phyloP scores from a whole-genome alignment of 2,113 vertebrate species.

The Python bivittatus region DNA sequence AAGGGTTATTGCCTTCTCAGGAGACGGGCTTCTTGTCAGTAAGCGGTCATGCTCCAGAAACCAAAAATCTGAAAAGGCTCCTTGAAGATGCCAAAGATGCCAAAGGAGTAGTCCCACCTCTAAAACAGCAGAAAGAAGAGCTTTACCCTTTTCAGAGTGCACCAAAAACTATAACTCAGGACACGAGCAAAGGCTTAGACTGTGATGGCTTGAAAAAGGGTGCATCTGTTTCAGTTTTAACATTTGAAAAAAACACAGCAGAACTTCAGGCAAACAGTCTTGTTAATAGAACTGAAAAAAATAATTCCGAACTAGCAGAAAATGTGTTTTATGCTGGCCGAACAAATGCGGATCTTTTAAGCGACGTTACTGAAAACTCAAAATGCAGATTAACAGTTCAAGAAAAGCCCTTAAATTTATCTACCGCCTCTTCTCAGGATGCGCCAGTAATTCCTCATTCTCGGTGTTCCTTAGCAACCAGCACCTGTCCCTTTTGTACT shows the following conservation, averaged over 20 bases:
- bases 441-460: conserved; percentile 68
- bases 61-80: conserved; percentile 72
- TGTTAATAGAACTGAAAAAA: conserved; percentile 30
- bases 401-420: conserved; percentile 86
- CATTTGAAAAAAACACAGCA: conserved; percentile 39
- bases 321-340: conserved; percentile 22
- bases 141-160: conserved; percentile 65
- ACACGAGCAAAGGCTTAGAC: conserved; percentile 44
- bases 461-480: conserved; percentile 68
- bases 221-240: conserved; percentile 29
- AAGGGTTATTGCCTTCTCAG: conserved; percentile 56
- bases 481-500: conserved; percentile 82
- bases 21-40: conserved; percentile 51
- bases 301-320: conserved; percentile 12
- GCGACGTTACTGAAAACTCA: conserved; percentile 33
- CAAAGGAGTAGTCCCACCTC: conserved; percentile 55
- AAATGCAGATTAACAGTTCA: conserved; percentile 34
- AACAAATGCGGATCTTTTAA: conserved; percentile 28
- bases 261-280: conserved; percentile 47
- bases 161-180: conserved; percentile 66
- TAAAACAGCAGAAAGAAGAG: conserved; percentile 73
- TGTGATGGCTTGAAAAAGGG: conserved; percentile 40
- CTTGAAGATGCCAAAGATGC: conserved; percentile 77
- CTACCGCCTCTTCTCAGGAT: conserved; percentile 70
- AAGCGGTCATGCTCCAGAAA: conserved; percentile 57